Percentiles rank a stretch among this genome's conserved stretches.
Conservation (phyloP, 2,888 invertebrate species). For the Acanthosepion lycidas region DNA sequence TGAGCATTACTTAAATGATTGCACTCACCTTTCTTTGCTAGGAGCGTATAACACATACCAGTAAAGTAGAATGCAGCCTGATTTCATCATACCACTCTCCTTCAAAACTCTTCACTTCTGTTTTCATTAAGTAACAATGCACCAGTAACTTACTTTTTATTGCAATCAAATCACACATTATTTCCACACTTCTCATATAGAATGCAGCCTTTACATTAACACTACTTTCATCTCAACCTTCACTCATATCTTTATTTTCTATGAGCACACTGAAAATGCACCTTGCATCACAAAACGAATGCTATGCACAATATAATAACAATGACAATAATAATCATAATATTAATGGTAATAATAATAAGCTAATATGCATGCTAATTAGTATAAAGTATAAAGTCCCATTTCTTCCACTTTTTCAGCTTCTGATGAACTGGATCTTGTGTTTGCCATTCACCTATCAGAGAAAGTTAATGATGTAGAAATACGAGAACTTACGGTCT, state of each 20-base stretch:
- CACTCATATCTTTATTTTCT: constrained; percentile 35
- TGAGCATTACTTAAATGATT: background rate
- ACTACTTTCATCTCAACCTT: constrained; percentile 41
- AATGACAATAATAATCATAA: constrained; percentile 5
- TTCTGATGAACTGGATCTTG: constrained; percentile 59
- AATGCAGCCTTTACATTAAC: constrained; percentile 47
- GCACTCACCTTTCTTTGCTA: constrained; percentile 9
- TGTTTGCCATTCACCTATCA: constrained; percentile 62
- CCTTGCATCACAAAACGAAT: constrained; percentile 42
- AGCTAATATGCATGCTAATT: constrained; percentile 44
- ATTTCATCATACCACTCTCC: background rate
- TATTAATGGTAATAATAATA: constrained; percentile 37
- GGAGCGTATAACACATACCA: constrained; percentile 17
- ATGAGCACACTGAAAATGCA: constrained; percentile 44
- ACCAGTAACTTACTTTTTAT: background rate
- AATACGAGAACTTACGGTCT: constrained; percentile 55
- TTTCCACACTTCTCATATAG: constrained; percentile 23
- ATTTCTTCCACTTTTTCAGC: constrained; percentile 53
- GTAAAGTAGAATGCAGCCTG: constrained; percentile 33
- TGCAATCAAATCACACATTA: constrained; percentile 33
- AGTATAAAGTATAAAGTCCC: constrained; percentile 39
- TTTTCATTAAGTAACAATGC: constrained; percentile 33
- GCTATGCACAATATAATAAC: constrained; percentile 41
- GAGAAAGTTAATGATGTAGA: constrained; percentile 54
- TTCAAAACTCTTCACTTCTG: background rate